Base-by-base conservation (phyloP, 2,113 vertebrate species). In the Vidua chalybeata region DNA sequence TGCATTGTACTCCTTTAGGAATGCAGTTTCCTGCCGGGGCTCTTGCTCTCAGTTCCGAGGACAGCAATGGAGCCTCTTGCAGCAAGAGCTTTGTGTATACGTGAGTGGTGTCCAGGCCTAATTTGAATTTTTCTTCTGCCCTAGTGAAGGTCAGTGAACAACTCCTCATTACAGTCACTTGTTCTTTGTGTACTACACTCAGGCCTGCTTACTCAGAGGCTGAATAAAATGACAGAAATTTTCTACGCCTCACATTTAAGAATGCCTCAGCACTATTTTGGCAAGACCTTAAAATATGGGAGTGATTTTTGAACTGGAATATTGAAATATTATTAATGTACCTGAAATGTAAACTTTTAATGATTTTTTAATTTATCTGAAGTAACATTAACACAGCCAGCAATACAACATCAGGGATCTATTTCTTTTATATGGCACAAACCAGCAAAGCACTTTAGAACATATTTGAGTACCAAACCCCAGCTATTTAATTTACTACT, bases 21-120 rank as follows among this genome's bases (percentile, higher is more conserved):
- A 33, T 1, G 15, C 23, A 35, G 3, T 11, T 66, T 35, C n/a
- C 28, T 16, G 13, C 63, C 33, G 16, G n/a, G 24, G 69, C 55
- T 85, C 61, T 54, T 17, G 23, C 37, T 67, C 12, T 48, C 30
- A 27, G 54, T 9, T 35, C 13, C 35, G 48, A 4, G 7, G 9
- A 56, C 3, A 64, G 35, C 49, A 72, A 9, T 0, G 1, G 17
- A 27, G 22, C 20, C 33, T 72, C 48, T 16, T 21, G 14, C 27
- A 27, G 41, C 5, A 3, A 51, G 15, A 33, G n/a, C 11, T 68
- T 9, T 64, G 28, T 23, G n/a, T 19, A 27, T 9, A 15, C 4
- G 6, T 0, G 2, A 68, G 23, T 2, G n/a, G 21, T 5, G 61
- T 35, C 43, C 4, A 1, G 23, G 39, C 41, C 16, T 48, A 64